Evolutionary conservation across 1,140 invertebrate species (phyloP), one percentile per base, ranked within the genome.

Genomic region (Drosophila grimshawi): DNA sequence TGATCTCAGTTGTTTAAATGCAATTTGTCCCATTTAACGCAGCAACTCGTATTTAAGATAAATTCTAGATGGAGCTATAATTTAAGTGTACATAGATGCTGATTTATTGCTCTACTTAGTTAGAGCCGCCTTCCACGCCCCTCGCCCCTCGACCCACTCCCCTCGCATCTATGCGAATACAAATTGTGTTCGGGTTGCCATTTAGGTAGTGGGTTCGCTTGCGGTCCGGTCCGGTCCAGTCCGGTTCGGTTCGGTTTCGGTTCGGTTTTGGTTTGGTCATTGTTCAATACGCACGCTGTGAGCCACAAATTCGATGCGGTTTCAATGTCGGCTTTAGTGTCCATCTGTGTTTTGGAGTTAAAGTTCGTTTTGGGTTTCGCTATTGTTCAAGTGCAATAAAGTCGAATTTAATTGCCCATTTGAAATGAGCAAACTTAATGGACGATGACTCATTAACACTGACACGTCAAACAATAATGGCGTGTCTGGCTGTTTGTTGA

Each of bases 381-480:
- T 74, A 61, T 78, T 72, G 76, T 59, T 69, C 76, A 80, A 89
- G 80, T 89, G 80, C 85, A 86, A 86, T 86, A 90, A 90, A 90
- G 81, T 90, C 78, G 86, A 90, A 90, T 90, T 90, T 90, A 90
- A 90, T 90, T 90, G 86, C 76, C 81, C 85, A 80, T 83, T 90
- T 83, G 86, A 90, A 90, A 86, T 86, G 86, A 89, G 78, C 86
- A 90, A 90, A 90, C 81, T 86, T 90, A 90, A 90, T 90, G 86
- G 81, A 90, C 86, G 90, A 88, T 83, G 88, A 90, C 88, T 90
- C 88, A 90, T 90, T 90, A 90, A 90, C 79, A 83, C 80, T 90
- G 88, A 90, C 88, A 90, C 86, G 88, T 82, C 86, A 90, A 73
- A 90, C 79, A 80, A 86, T 81, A 90, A 89, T 89, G 79, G 83